Percentiles rank a stretch among this genome's conserved stretches.
Conservation (phyloP, 2,797 vertebrate species). For the Lophura swinhoii region DNA sequence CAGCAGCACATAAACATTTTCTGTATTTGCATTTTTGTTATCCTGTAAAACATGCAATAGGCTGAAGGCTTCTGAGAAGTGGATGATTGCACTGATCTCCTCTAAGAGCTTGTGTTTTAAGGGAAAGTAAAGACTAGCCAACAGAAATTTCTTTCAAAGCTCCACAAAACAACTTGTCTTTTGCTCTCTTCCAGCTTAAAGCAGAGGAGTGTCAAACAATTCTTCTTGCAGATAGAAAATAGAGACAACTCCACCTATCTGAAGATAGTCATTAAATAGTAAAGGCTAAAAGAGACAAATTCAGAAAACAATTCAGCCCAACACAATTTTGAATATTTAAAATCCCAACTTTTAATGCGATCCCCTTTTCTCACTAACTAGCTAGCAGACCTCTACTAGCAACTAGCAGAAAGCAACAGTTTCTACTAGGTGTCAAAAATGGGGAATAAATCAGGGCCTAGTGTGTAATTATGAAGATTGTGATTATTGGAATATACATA, state of each 20-base stretch:
- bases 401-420: neutral
- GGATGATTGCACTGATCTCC: neutral
- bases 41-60: neutral
- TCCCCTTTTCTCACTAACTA: neutral
- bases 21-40: neutral
- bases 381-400: too few relatives aligned
- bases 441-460: neutral
- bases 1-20: neutral
- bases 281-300: neutral
- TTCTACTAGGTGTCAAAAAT: neutral
- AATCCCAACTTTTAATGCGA: neutral
- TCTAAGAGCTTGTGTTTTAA: neutral
- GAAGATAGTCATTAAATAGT: neutral
- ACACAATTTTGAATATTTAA: neutral
- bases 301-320: neutral
- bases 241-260: neutral
- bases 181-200: neutral
- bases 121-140: neutral
- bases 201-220: neutral
- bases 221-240: neutral
- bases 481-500: neutral
- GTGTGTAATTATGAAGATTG: neutral
- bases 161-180: neutral
- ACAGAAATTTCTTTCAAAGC: neutral
- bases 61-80: neutral